Evolutionary conservation across 2,797 vertebrate species (phyloP), one percentile per base, ranked within the genome.

Genomic region (Eurystomus glaucurus): DNA sequence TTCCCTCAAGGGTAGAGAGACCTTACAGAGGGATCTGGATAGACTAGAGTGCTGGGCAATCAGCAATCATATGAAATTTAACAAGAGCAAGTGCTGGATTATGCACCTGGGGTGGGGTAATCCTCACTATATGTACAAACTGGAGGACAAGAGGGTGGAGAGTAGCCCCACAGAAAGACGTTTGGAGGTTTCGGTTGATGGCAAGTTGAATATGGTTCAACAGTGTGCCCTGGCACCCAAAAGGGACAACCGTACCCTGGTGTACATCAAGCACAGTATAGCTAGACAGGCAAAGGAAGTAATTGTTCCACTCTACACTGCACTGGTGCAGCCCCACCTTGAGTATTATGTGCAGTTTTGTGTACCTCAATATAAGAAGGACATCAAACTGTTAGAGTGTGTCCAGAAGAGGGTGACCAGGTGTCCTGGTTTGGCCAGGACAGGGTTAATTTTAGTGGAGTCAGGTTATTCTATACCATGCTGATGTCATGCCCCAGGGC

Each of bases 241-340:
- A 79, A 60, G 23, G 9, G 25, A 7, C 25, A 75, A 7, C 9
- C 0, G 1, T 41, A 7, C 35, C 35, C 35, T 35, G 35, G 35
- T 35, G 35, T 79, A 11, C 45, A 39, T 35, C 43, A 29, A 69
- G 43, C 14, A 70, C 11, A 45, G 37, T 23, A 26, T 9, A 46
- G 14, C 9, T 12, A 12, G 13, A 3, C 0, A 0, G 5, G 10
- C 0, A 0, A 51, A 33, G 11, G 23, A 39, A 6, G 14, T 2
- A 18, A 35, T 15, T 70, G 37, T 64, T 28, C 20, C 35, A 26
- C 23, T 81, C 6, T 22, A 18, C 29, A 31, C 10, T 9, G 10
- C 51, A 64, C 11, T 58, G 9, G 8, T 41, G 14, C 1, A 1
- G 21, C 21, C 19, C 11, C 35, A 35, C 35, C 35, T 43, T 2